Base-by-base conservation (phyloP, 2,113 vertebrate genomes). In the Asarcornis scutulata region DNA sequence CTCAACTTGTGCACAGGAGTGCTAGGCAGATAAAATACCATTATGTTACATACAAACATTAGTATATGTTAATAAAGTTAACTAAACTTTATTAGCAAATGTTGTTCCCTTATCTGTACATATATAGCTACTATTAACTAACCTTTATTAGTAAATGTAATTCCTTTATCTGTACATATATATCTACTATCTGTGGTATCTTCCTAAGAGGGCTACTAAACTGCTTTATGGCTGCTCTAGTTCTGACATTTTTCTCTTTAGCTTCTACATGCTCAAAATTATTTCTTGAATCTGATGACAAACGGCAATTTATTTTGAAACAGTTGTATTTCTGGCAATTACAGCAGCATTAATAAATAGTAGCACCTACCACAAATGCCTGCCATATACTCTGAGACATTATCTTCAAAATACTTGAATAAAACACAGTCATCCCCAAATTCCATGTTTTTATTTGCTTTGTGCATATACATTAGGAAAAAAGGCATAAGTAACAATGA, bases 41-140 rank as follows among this genome's bases (percentile, higher is more conserved):
- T 1, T 1, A 42, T 14, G 71, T 48, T 32, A 75, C 15, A 64
- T 9, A 66, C 12, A 32, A 1, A 1, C 7, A 55, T 1, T 26
- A 82, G 78, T 14, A 26, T 2, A 48, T 23, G 13, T 40, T 40
- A 13, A 13, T 38, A 62, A 84, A 79, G 50, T 17, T 4, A 42
- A 52, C 8, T 17, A 50, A 80, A 25, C 11, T 36, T 44, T 40
- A 62, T 6, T 36, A 76, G 29, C 11, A 71, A 77, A 53, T 9
- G 48, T 1, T 32, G 44, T 50, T 46, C 7, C 3, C 48, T 67
- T 29, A 55, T 22, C 17, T 36, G 29, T 13, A 63, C 10, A 11
- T 14, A 13, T 11, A 84, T 4, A 73, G 34, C 25, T 58, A 56
- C 32, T 46, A 46, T 17, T 3, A 42, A 55, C 9, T 17, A 44